Base-by-base conservation (phyloP, 2,888 invertebrate genomes). In the Sussaba pulchella region DNA sequence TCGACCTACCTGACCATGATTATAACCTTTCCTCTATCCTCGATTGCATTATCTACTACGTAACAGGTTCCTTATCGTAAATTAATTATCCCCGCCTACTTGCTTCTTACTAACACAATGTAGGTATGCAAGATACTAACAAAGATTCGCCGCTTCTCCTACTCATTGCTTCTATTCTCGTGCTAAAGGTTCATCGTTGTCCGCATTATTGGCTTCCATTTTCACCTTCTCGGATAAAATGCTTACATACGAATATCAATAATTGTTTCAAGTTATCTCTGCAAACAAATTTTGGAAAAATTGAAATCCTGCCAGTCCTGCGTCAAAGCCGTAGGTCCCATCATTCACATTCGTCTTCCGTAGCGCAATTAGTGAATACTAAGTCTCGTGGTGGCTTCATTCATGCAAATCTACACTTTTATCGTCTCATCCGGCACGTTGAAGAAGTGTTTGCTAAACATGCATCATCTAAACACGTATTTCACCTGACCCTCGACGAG, bases 41-140 rank as follows among this genome's bases (percentile, higher is more conserved):
- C 10, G 66, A 78, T 24, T 81, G 78, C 14, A 78, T 76, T 24
- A 72, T 80, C 47, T 80, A 80, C 26, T 76, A 80, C 31, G 71
- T 72, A 10, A 80, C 80, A 80, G 80, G 75, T 78, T 69, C 52
- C 5, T n/a, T 14, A 45, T 45, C 14, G n/a, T 45, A 14, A 45
- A 5, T 45, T 14, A 31, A 31, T 31, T 14, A 14, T 45, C 14
- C 14, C 17, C 45, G n/a, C 14, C 45, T 14, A 45, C 45, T 45
- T 5, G 45, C 45, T 45, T 45, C 26, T 31, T 17, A 47, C 19
- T 26, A 36, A 50, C 21, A 54, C 54, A 50, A 12, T 52, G 10
- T 67, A 36, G 50, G 14, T 39, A n/a, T 39, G 14, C 10, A 52
- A 39, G n/a, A 26, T 45, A 26, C 26, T 64, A 45, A 45, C 45